Conservation (phyloP, 2,888 invertebrate genomes). For the Cremastinae sp. region DNA sequence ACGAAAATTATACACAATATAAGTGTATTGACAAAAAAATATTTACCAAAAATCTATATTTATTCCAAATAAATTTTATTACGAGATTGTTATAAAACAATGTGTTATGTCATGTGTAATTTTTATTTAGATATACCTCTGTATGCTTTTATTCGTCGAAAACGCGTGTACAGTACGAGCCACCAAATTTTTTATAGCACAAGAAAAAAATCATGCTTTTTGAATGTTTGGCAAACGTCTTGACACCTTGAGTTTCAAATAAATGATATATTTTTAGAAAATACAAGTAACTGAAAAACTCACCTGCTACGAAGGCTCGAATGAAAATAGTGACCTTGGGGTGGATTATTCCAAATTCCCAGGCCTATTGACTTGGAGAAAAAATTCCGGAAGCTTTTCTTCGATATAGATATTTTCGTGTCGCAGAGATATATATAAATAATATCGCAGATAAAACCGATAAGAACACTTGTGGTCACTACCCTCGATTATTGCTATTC, state of each 20-base stretch:
- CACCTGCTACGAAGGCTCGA: slow-evolving; percentile 41
- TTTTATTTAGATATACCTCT: too few relatives aligned
- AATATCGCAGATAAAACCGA: slow-evolving; percentile 33
- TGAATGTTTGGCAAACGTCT: slow-evolving; percentile 34
- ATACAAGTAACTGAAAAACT: slow-evolving; percentile 21
- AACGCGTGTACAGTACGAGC: neutral
- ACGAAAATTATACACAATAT: too few relatives aligned
- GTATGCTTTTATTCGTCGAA: slow-evolving; percentile 1
- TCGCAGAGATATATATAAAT: neutral
- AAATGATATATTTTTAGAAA: slow-evolving; percentile 52
- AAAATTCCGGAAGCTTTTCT: slow-evolving; percentile 32
- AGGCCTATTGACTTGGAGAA: slow-evolving; percentile 16
- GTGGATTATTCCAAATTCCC: slow-evolving; percentile 32
- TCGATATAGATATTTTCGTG: slow-evolving; percentile 6
- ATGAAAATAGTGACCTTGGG: slow-evolving; percentile 31
- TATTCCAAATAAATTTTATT: neutral
- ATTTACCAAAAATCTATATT: neutral
- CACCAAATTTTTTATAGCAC: slow-evolving; percentile 4
- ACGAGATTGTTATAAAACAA: neutral
- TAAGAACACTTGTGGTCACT: slow-evolving; percentile 30
- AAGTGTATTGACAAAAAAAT: neutral
- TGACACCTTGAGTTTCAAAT: slow-evolving; percentile 45
- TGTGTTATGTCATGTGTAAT: slow-evolving; percentile 7
- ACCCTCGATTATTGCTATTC: neutral
- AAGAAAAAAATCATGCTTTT: neutral